phyloP scores from a whole-genome alignment of 2,888 invertebrate genomes.

The Netelia fuscicornis region DNA sequence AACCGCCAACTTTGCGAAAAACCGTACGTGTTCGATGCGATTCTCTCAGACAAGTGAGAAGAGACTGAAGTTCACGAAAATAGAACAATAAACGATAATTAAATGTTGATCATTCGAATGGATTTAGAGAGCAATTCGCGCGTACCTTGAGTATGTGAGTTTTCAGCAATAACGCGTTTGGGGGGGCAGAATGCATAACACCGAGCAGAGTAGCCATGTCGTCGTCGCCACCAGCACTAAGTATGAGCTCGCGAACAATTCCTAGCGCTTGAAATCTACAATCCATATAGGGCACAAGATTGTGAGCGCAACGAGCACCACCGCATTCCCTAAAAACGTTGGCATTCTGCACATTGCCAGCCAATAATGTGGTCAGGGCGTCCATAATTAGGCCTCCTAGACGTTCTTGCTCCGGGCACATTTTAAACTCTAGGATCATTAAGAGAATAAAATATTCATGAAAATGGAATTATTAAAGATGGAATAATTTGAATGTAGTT shows the following conservation, averaged over 20 bases:
- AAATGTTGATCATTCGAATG: background rate
- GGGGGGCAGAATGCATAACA: constrained; percentile 95
- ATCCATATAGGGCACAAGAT: constrained; percentile 93
- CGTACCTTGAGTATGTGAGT: constrained; percentile 94
- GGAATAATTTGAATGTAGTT: constrained; percentile 28
- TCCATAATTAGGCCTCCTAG: constrained; percentile 95
- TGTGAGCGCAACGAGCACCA: constrained; percentile 96
- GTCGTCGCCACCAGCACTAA: constrained; percentile 97
- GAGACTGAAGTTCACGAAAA: constrained; percentile 85
- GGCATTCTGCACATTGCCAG: constrained; percentile 94
- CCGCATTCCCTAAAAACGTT: constrained; percentile 97
- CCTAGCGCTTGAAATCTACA: constrained; percentile 94
- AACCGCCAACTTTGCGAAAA: constrained; percentile 99
- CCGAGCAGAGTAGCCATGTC: constrained; percentile 97
- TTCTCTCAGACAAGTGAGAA: constrained; percentile 95
- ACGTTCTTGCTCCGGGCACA: constrained; percentile 89
- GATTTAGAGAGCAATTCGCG: background rate
- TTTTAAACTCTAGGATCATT: constrained; percentile 79
- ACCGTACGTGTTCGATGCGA: constrained; percentile 98
- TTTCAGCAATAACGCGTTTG: constrained; percentile 93
- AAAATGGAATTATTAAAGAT: constrained; percentile 67
- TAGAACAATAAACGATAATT: constrained; percentile 19
- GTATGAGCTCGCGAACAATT: constrained; percentile 94
- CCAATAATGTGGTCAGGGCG: constrained; percentile 93
- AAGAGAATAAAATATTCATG: constrained; percentile 25